These are phyloP conservation scores for Lucifuga dentata DNA, from an alignment of 2,113 vertebrate genomes.

Conservation along the genomic window DNA sequence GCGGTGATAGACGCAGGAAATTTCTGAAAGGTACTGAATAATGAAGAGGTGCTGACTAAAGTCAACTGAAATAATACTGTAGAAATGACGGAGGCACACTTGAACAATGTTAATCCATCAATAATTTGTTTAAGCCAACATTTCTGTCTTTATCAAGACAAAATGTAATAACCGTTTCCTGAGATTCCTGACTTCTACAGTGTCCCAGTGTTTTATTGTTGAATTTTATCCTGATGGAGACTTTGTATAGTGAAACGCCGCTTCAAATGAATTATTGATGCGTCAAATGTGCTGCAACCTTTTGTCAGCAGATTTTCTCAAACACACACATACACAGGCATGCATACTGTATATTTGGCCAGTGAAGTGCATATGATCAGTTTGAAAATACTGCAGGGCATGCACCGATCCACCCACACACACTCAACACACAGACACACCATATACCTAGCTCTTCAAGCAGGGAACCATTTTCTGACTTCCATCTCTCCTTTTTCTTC, in stretches of 20 bases:
- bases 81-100: not conserved
- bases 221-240: conserved; percentile 5
- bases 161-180: conserved; percentile 4
- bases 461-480: conserved; percentile 89
- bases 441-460: conserved; percentile 92
- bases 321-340: conserved; percentile 32
- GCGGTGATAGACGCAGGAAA: not conserved
- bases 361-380: conserved; percentile 28
- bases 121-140: not conserved
- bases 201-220: not conserved
- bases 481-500: conserved; percentile 94
- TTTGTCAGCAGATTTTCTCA: conserved; percentile 16
- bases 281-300: conserved; percentile 23
- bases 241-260: not conserved
- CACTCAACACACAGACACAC: conserved; percentile 7
- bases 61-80: not conserved
- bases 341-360: conserved; percentile 25
- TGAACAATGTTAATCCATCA: not conserved
- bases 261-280: conserved; percentile 12
- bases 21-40: not conserved
- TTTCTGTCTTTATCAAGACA: not conserved
- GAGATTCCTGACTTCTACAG: not conserved
- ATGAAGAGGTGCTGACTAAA: not conserved
- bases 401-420: conserved; percentile 21
- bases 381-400: conserved; percentile 31